phyloP scores from a whole-genome alignment of 2,113 vertebrate species.

The Gambusia affinis region DNA sequence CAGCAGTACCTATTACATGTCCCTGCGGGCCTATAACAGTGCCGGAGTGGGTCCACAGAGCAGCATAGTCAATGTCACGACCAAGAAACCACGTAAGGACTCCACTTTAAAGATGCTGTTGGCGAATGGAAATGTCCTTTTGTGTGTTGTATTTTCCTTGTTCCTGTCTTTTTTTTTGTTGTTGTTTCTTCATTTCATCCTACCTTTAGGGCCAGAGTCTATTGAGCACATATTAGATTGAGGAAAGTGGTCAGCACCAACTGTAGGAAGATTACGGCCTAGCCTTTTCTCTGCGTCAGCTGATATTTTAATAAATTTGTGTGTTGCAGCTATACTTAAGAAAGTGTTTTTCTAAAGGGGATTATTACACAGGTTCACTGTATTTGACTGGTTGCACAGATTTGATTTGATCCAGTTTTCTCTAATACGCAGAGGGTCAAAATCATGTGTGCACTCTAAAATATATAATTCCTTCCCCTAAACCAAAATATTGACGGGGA shows the following conservation, averaged over 20 bases:
- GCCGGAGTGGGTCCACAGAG: conserved; percentile 91
- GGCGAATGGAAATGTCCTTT: conserved; percentile 16
- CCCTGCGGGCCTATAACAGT: conserved; percentile 90
- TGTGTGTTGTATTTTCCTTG: conserved; percentile 9
- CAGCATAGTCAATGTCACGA: conserved; percentile 88
- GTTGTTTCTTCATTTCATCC: not conserved
- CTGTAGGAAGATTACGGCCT: not conserved
- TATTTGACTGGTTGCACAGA: not conserved
- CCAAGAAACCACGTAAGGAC: conserved; percentile 92
- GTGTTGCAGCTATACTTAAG: not conserved
- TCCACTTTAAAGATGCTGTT: conserved; percentile 1
- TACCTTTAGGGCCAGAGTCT: not conserved
- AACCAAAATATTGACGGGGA: too few species aligned
- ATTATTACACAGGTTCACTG: not conserved
- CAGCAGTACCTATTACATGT: conserved; percentile 86
- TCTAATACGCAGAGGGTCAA: not conserved
- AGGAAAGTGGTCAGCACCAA: not conserved
- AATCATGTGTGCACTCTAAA: not conserved
- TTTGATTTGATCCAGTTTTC: not conserved
- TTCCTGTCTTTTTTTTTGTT: not conserved
- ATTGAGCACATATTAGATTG: conserved; percentile 13
- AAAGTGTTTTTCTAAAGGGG: not conserved
- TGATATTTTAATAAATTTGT: not conserved
- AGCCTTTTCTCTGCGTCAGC: not conserved
- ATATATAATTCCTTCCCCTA: not conserved